Base-by-base conservation (phyloP, 2,113 vertebrate genomes). In the Gasterosteus nipponicus region DNA sequence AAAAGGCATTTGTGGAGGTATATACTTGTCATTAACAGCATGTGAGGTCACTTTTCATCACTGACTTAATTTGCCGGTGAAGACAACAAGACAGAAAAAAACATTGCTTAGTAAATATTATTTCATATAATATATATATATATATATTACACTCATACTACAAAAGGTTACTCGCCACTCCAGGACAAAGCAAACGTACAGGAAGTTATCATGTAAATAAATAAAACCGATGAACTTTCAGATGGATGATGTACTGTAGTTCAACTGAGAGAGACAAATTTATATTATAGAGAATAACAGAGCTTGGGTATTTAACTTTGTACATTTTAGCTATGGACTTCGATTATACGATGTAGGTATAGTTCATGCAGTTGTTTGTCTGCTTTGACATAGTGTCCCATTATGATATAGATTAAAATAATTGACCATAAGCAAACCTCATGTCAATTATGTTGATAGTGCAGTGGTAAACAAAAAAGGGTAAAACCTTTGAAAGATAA, bases 151-250 rank as follows among this genome's bases (percentile, higher is more conserved):
- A 51, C 29, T 62, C 12, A 68, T 44, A 73, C 26, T 81, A 81
- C 62, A 76, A 78, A 81, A 62, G 76, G 78, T 70, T 72, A 68
- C 51, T 71, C 41, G 68, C 65, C 63, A 63, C 62, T 69, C 51
- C 53, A 73, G 65, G 72, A 78, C 79, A 69, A 85, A 16, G 67
- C 47, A 56, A 76, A 87, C 89, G 83, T 81, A 83, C 42, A 87
- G 69, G 62, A 64, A 51, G 81, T 89, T 84, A 86, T 68, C 44
- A 39, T 91, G 85, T 89, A 89, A 84, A 91, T 91, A 92, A 44
- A 83, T 71, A 7, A 60, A 83, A 73, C 49, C 51, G 61, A 82
- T 63, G 77, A 51, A 54, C 41, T 77, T 76, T 75, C 60, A 65
- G 72, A 49, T 70, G 49, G 49, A 78, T 42, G 19, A 65, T 67